Base-by-base conservation (phyloP, 2,113 vertebrate species). In the Carassius gibelio region DNA sequence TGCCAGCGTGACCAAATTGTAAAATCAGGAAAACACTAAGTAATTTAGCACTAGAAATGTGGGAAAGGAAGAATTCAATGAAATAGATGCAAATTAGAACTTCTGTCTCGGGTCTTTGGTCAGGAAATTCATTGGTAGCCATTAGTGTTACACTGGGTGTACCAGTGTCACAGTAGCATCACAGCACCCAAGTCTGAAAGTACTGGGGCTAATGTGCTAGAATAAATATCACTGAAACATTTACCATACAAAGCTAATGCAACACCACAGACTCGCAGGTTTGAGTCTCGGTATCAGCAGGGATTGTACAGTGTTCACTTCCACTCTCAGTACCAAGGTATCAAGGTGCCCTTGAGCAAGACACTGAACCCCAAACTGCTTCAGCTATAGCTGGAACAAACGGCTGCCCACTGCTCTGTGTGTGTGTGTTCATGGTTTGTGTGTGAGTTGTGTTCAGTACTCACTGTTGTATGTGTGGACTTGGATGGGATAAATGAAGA, bases 1-100 rank as follows among this genome's bases (percentile, higher is more conserved):
- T 84, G 90, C 89, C 92, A 90, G 89, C 81, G 9, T 88, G 89
- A 91, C 92, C 92, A 92, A 93, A 94, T 93, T 94, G 93, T 92
- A 89, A 91, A 92, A 91, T 89, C 90, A 91, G 93, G 90, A 92
- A 93, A 94, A 93, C 92, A 94, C 92, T 66, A 82, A 84, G 80
- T 52, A 50, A 55, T 69, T 69, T 69, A 82, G 19, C 45, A n/a
- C 2, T n/a, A 26, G 17, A 69, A 81, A 82, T 26, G 17, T 52
- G 64, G 64, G 11, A 69, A 82, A 1, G 14, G 13, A 52, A 50
- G 23, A 69, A 69, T 15, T 48, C 4, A n/a, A 9, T 17, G 26
- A 69, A 69, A 82, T 11, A 1, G 48, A 69, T 55, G 15, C 17
- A 36, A 82, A 82, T 82, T 11, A 69, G 26, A n/a, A 0, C 36